Evolutionary conservation across 2,888 invertebrate genomes (phyloP).

Genomic region (Tiliacea citrago): DNA sequence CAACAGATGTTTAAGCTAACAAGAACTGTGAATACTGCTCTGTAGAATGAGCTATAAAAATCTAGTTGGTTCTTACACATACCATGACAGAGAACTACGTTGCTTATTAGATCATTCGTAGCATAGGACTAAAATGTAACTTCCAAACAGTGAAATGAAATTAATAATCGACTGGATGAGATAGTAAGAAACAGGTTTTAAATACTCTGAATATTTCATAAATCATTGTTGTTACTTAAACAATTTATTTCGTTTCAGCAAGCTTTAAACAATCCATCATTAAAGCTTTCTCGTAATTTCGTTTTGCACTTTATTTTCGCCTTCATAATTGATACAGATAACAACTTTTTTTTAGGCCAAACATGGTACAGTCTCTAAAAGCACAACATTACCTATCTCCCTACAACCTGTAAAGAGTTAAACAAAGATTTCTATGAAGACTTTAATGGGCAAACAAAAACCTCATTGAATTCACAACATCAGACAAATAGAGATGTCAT

Average conservation of each 20-base stretch:
- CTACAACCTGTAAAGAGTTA: background rate
- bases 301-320: conserved; percentile 29
- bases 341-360: conserved; percentile 2
- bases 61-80: conserved; percentile 22
- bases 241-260: conserved; percentile 22
- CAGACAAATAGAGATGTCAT: conserved; percentile 36
- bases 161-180: background rate
- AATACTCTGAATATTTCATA: background rate
- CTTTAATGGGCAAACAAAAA: conserved; percentile 14
- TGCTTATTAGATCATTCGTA: conserved; percentile 12
- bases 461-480: conserved; percentile 15
- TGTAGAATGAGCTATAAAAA: conserved; percentile 41
- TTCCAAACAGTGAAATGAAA: background rate
- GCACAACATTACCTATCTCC: background rate
- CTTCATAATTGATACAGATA: conserved; percentile 23
- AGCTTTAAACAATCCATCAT: conserved; percentile 45
- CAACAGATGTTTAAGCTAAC: conserved; percentile 63
- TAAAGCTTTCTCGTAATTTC: conserved; percentile 24
- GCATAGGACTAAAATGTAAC: background rate
- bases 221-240: conserved; percentile 16
- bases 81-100: background rate
- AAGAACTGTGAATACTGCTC: conserved; percentile 56
- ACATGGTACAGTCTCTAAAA: background rate
- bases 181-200: conserved; percentile 2
- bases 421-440: conserved; percentile 4